Evolutionary conservation across 1,140 invertebrate species (phyloP).

Genomic region (Lutraria rhynchaena): DNA sequence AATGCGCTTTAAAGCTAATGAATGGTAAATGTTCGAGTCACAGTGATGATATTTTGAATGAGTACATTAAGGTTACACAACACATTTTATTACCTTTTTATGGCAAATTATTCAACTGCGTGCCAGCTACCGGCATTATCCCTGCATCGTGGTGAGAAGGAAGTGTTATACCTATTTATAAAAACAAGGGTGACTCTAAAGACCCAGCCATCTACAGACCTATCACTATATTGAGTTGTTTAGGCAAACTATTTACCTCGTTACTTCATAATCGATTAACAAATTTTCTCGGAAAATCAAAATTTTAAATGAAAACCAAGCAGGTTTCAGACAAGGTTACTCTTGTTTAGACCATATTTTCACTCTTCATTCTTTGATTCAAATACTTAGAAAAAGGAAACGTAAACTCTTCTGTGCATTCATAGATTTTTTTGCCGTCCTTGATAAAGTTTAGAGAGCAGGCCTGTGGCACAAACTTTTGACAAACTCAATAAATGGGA

Average conservation of each 20-base stretch:
- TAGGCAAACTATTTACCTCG: conserved; percentile 59
- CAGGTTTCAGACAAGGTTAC: conserved; percentile 46
- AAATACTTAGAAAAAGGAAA: conserved; percentile 10
- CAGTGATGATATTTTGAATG: conserved; percentile 24
- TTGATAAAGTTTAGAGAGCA: conserved; percentile 25
- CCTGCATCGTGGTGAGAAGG: conserved; percentile 34
- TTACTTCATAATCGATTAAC: conserved; percentile 52
- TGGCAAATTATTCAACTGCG: conserved; percentile 33
- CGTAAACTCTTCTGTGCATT: conserved; percentile 6
- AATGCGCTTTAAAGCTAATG: conserved; percentile 7
- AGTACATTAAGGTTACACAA: conserved; percentile 39
- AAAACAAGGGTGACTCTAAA: conserved; percentile 51
- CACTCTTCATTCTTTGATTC: conserved; percentile 4
- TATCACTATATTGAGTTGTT: conserved; percentile 56
- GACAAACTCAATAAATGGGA: too few relatives aligned
- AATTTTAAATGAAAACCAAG: conserved; percentile 49
- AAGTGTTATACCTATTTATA: conserved; percentile 49
- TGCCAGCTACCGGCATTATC: conserved; percentile 19
- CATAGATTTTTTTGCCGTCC: conserved; percentile 24
- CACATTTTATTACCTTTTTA: conserved; percentile 26
- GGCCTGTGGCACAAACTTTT: conserved; percentile 36
- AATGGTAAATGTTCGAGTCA: conserved; percentile 22
- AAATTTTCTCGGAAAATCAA: not conserved
- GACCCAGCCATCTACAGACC: conserved; percentile 47
- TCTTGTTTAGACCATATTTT: conserved; percentile 45